Base-by-base conservation (phyloP, 1,140 invertebrate genomes). In the Palaemon carinicauda region DNA sequence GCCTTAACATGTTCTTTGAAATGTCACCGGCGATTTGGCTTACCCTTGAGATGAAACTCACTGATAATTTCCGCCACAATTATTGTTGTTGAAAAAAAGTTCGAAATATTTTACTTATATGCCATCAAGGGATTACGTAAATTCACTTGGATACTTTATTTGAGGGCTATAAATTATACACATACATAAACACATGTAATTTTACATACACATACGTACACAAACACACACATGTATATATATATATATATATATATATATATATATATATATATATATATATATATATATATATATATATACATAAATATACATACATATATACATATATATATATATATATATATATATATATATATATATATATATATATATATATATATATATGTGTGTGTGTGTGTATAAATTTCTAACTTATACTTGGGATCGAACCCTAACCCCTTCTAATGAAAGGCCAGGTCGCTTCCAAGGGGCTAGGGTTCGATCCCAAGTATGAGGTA, bases 291-390 rank as follows among this genome's bases (percentile, higher is more conserved):
- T 60, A 60, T 60, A 60, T 60, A 60, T 60, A 60, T 60, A 60
- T 60, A 60, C 14, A 3, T 60, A 60, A 4, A 60, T 60, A 60
- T 60, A 60, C 14, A 60, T 60, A 7, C 17, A 60, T 60, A 21
- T 60, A 60, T 60, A 60, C 17, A 60, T 60, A 60, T 60, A 60
- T 60, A 27, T 60, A 27, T 60, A 27, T 60, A 27, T 60, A 27
- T 60, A 2, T 60, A 27, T 60, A 60, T 60, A 60, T 60, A 60
- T 60, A 60, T 60, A 60, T 60, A 60, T 60, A 60, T 60, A 60
- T 60, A 60, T 60, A 60, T 60, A 60, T 60, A 60, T 60, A 60
- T 60, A 60, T 60, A 60, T 60, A 60, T 60, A 60, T 60, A 60
- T 60, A 60, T 60, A 60, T 60, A 60, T 60, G 17, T 60, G 17